Evolutionary conservation across 2,797 vertebrate species (phyloP).

Genomic region (Salmo trutta): DNA sequence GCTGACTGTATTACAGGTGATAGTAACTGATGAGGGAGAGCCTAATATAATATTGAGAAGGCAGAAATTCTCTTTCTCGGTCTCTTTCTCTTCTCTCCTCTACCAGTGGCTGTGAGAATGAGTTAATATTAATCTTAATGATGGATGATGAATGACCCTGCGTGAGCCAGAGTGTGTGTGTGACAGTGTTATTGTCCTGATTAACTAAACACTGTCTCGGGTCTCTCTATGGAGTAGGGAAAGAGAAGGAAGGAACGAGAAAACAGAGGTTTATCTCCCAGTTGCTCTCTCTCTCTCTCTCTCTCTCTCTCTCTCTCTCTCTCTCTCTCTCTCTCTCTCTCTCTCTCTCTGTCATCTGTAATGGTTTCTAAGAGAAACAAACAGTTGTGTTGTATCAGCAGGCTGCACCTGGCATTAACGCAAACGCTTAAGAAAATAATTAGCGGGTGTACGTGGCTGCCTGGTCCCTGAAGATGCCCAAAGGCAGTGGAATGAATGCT

Average conservation of each 20-base stretch:
- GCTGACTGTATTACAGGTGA: neutral
- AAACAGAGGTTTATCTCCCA: neutral
- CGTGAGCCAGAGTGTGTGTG: constrained; percentile 45
- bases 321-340: constrained; percentile 23
- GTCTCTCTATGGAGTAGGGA: constrained; percentile 39
- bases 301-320: constrained; percentile 13
- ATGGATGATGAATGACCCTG: constrained; percentile 60
- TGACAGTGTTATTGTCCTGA: constrained; percentile 70
- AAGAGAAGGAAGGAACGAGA: constrained; percentile 49
- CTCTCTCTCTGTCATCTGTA: neutral
- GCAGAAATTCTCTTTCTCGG: neutral
- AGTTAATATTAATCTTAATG: constrained; percentile 73
- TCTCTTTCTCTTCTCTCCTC: neutral
- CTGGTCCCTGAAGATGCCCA: constrained; percentile 62
- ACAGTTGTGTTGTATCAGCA: constrained; percentile 74
- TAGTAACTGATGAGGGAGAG: constrained; percentile 44
- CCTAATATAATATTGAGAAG: constrained; percentile 50
- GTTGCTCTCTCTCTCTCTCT: neutral
- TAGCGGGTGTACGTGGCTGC: constrained; percentile 66
- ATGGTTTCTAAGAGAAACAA: constrained; percentile 66
- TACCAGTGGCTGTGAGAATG: constrained; percentile 30
- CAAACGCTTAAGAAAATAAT: constrained; percentile 74
- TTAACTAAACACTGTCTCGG: constrained; percentile 53
- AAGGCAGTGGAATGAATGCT: constrained; percentile 65
- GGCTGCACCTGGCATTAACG: constrained; percentile 76